Base-by-base conservation (phyloP, 2,113 vertebrate genomes). In the Pongo abelii region DNA sequence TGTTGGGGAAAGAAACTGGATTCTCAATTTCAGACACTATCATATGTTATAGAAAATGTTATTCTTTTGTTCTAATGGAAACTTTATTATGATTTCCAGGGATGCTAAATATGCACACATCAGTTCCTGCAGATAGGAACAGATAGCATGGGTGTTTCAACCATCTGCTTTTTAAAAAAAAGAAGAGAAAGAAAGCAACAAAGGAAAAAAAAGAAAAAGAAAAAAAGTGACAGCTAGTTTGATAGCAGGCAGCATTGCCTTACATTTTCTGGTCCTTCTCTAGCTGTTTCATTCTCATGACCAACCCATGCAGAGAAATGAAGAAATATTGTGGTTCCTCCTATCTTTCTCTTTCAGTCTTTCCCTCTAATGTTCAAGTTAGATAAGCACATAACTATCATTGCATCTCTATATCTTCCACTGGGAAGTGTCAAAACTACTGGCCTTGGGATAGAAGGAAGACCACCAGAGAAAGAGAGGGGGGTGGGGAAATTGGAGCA, bases 391-490 rank as follows among this genome's bases (percentile, higher is more conserved):
- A 52, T 8, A 83, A 95, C 87, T 98, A 83, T 75, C 96, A 91
- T 97, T 91, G 96, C 32, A 84, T 97, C 91, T 96, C 93, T 86
- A n/a, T 0, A 18, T 12, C 91, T 98, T 98, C 98, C 97, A 92
- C 61, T 90, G 89, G 97, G 96, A 98, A 98, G 97, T 94, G 95
- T 97, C 97, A 97, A 94, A 98, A 98, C 97, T 98, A 98, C 97
- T 97, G 98, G 98, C 98, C 91, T 94, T 97, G 96, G 98, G 89
- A 96, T 88, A 98, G 97, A 97, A 98, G 98, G 97, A 98, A 98
- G 98, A 96, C 98, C 89, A 38, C 74, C 94, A 97, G 97, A 98
- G 96, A 96, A 96, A 98, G 95, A 48, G 74, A 79, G 93, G 95
- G 94, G 20, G 69, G 87, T 75, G 79, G 92, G 94, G 88, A 84